phyloP scores from a whole-genome alignment of 2,888 invertebrate species.

The Pollenia angustigena region DNA sequence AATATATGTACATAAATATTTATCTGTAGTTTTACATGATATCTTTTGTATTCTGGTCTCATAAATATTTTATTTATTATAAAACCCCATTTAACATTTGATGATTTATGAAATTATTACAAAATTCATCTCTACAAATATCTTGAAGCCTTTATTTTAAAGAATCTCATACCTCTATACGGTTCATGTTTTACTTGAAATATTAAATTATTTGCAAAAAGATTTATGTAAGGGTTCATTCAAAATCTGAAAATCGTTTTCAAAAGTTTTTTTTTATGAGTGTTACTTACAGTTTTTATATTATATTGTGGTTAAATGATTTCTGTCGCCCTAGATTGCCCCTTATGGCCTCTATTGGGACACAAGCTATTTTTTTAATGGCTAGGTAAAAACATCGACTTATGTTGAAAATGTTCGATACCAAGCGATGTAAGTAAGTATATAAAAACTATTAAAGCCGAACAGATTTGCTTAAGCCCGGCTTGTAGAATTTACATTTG shows the following conservation, averaged over 20 bases:
- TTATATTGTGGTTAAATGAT: no score
- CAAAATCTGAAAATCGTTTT: neutral
- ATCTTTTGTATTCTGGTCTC: constrained; percentile 54
- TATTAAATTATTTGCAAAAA: constrained; percentile 26
- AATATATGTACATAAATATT: constrained; percentile 1
- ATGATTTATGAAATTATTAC: constrained; percentile 69
- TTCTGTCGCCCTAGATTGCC: no score
- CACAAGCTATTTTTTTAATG: no score
- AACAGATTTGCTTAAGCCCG: no score
- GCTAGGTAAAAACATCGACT: no score
- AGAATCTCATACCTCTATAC: neutral
- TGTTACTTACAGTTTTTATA: neutral
- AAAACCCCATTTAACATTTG: constrained; percentile 59
- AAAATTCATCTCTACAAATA: constrained; percentile 27
- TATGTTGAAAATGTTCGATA: no score
- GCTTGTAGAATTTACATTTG: no score
- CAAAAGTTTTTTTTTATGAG: neutral
- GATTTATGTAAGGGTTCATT: constrained; percentile 15
- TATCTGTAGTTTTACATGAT: constrained; percentile 1
- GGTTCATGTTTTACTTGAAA: constrained; percentile 17
- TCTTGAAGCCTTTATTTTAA: constrained; percentile 22
- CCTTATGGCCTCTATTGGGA: no score
- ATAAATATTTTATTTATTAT: constrained; percentile 61
- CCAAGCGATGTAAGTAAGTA: no score
- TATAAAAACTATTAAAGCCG: no score